Conservation (phyloP, 2,113 vertebrate species). For the Lophius piscatorius region DNA sequence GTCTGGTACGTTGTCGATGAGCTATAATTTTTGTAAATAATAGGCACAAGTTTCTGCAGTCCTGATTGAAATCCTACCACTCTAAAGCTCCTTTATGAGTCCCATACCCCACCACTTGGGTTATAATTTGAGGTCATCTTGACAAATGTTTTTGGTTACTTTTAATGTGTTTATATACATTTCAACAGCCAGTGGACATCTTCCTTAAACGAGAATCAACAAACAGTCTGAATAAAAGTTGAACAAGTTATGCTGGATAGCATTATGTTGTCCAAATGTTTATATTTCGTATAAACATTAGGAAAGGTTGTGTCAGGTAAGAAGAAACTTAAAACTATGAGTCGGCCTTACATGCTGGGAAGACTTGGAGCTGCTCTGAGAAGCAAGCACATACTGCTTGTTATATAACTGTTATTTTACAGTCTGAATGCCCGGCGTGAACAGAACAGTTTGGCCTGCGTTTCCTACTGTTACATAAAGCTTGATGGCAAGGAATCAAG, state of each 20-base stretch:
- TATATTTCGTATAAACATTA: background rate
- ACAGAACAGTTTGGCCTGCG: constrained; percentile 37
- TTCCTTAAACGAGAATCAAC: background rate
- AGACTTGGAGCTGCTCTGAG: constrained; percentile 1
- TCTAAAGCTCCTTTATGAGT: too few species aligned
- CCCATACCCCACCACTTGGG: too few species aligned
- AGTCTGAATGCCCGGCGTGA: constrained; percentile 12
- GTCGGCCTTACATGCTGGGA: background rate
- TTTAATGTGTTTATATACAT: too few species aligned
- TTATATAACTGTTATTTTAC: constrained; percentile 49
- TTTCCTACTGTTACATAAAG: constrained; percentile 43
- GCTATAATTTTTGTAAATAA: too few species aligned
- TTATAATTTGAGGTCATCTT: too few species aligned
- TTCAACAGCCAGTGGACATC: background rate
- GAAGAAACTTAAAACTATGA: background rate
- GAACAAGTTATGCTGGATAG: background rate
- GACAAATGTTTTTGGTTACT: too few species aligned
- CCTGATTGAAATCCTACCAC: too few species aligned
- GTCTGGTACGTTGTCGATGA: too few species aligned
- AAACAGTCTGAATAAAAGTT: background rate
- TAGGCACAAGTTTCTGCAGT: too few species aligned
- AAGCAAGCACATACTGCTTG: constrained; percentile 8
- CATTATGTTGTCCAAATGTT: background rate
- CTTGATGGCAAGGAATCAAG: constrained; percentile 37
- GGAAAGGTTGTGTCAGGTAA: background rate